Evolutionary conservation across 2,113 vertebrate genomes (phyloP).

Genomic region (Struthio camelus): DNA sequence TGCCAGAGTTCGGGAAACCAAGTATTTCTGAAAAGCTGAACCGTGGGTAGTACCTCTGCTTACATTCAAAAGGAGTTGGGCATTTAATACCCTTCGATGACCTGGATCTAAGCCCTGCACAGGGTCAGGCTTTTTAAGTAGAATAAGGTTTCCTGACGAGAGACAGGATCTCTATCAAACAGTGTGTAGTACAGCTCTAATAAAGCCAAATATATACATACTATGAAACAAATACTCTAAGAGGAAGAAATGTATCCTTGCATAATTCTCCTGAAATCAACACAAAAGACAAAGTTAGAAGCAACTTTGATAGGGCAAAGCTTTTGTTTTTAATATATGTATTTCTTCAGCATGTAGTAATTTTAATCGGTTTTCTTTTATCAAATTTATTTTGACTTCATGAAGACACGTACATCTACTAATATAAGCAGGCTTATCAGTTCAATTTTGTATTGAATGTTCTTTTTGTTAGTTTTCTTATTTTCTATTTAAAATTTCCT

Average conservation of each 20-base stretch:
- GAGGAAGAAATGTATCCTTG: not conserved
- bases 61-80: not conserved
- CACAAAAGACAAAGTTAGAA: not conserved
- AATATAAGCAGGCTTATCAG: not conserved
- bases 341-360: not conserved
- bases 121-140: not conserved
- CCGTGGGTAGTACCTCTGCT: not conserved
- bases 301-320: not conserved
- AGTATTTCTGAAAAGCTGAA: not conserved
- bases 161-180: not conserved
- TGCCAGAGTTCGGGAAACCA: not conserved
- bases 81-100: not conserved
- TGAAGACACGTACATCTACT: not conserved
- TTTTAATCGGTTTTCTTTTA: not conserved
- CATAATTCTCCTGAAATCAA: not conserved
- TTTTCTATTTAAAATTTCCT: conserved; percentile 43
- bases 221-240: not conserved
- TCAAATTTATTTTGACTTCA: conserved; percentile 31
- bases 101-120: not conserved
- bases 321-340: not conserved
- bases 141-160: not conserved
- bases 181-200: not conserved
- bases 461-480: conserved; percentile 18
- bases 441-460: conserved; percentile 6
- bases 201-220: not conserved